These are phyloP conservation scores for Chelonoidis abingdonii DNA, from an alignment of 2,113 vertebrate species.

Conservation along the genomic window DNA sequence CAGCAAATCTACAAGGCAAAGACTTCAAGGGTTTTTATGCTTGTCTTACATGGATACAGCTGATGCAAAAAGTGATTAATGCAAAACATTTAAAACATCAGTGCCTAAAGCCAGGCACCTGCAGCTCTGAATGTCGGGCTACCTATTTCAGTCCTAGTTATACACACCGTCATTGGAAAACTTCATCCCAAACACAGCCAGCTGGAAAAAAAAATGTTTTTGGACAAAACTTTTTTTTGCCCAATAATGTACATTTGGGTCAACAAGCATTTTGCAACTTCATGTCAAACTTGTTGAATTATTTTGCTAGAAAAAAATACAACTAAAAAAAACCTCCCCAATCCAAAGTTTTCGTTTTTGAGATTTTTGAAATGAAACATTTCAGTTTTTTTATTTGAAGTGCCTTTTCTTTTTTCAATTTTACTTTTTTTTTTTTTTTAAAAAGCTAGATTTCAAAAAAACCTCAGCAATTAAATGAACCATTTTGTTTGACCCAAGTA, in stretches of 20 bases:
- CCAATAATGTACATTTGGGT: background rate
- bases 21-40: accelerated
- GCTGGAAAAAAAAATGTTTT: accelerated
- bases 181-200: background rate
- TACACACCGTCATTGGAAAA: background rate
- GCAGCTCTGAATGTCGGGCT: background rate
- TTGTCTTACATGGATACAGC: background rate
- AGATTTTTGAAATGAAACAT: background rate
- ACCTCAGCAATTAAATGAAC: background rate
- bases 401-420: background rate
- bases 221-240: background rate
- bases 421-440: background rate
- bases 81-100: background rate
- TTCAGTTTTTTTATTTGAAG: background rate
- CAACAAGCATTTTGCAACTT: background rate
- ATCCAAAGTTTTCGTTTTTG: background rate
- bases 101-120: background rate
- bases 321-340: background rate
- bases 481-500: background rate
- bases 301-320: background rate
- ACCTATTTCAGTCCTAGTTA: background rate
- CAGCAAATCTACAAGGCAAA: background rate
- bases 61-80: background rate
- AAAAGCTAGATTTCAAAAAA: background rate
- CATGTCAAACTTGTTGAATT: background rate